Base-by-base conservation (phyloP, 2,797 vertebrate genomes). In the Staurois parvus region DNA sequence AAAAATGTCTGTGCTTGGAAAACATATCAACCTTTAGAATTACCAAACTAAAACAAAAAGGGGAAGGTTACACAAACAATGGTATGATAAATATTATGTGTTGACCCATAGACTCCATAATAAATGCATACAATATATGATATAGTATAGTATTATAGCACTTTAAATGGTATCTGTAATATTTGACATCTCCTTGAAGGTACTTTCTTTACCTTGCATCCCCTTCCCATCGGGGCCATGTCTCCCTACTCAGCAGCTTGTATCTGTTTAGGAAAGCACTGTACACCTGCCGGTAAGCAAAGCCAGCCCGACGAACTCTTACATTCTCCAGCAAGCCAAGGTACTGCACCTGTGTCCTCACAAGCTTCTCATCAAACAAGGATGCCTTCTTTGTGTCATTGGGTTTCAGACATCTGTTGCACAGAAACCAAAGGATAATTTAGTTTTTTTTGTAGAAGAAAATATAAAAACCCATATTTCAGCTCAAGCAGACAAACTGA, bases 301-400 rank as follows among this genome's bases (percentile, higher is more conserved):
- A 95, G 59, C 95, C 95, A 0, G 93, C 94, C n/a, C 95, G 89
- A 0, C 95, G 88, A 52, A 96, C 95, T 11, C 93, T 88, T 69
- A 96, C 93, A 0, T 96, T 96, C 90, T 96, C 95, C 87, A 96
- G 56, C 82, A 96, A 90, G 9, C 95, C 95, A 82, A 96, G 91
- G 89, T 96, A 96, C 10, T 88, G 91, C 0, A 83, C 40, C 89
- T 96, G 95, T 0, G 64, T 79, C 48, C 87, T 90, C 78, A 94
- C 94, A 88, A 96, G 87, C 32, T 84, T 88, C 0, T 90, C 90
- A 0, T 88, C 91, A 91, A 95, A 95, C 56, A 87, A 72, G 45
- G 87, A 88, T 0, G 48, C 81, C 0, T 88, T 72, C 62, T 96
- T 93, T 68, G 84, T 89, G 34, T 94, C 90, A 0, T 96, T 96